These are phyloP conservation scores for Rhimphoctona megacephalus DNA, from an alignment of 2,888 invertebrate genomes.

Conservation along the genomic window DNA sequence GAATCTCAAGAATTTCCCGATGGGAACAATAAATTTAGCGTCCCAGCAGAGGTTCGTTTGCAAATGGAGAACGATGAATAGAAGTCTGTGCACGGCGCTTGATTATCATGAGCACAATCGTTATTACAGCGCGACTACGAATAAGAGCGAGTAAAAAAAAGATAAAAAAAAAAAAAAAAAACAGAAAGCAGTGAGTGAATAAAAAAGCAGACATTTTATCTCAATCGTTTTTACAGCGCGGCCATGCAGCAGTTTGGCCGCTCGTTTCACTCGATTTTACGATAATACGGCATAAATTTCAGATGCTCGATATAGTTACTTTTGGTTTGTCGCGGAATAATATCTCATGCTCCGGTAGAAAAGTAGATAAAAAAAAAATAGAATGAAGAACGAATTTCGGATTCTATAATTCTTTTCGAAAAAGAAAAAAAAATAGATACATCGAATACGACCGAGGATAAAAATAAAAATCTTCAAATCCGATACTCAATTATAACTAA, in stretches of 20 bases:
- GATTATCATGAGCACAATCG: conserved; percentile 58
- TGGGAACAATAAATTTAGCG: conserved; percentile 27
- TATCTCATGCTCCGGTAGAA: background rate
- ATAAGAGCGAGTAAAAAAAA: conserved; percentile 5
- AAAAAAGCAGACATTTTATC: background rate
- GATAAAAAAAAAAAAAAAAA: no score
- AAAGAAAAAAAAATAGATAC: background rate
- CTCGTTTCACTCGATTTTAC: conserved; percentile 32
- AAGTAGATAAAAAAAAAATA: background rate
- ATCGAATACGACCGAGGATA: background rate
- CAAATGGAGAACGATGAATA: conserved; percentile 29
- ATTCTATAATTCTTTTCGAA: background rate
- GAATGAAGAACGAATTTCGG: background rate
- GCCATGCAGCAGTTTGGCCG: conserved; percentile 10
- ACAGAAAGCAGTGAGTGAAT: background rate
- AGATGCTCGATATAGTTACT: background rate
- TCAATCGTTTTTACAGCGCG: conserved; percentile 17
- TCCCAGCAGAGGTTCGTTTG: no score
- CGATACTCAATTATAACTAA: background rate
- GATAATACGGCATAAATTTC: conserved; percentile 16
- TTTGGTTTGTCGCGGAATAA: background rate
- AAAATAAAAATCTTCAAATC: background rate
- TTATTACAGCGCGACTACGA: conserved; percentile 36
- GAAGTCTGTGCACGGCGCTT: conserved; percentile 8
- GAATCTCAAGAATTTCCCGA: conserved; percentile 2